Evolutionary conservation across 2,888 invertebrate genomes (phyloP).

Genomic region (Brachylomia viminalis): DNA sequence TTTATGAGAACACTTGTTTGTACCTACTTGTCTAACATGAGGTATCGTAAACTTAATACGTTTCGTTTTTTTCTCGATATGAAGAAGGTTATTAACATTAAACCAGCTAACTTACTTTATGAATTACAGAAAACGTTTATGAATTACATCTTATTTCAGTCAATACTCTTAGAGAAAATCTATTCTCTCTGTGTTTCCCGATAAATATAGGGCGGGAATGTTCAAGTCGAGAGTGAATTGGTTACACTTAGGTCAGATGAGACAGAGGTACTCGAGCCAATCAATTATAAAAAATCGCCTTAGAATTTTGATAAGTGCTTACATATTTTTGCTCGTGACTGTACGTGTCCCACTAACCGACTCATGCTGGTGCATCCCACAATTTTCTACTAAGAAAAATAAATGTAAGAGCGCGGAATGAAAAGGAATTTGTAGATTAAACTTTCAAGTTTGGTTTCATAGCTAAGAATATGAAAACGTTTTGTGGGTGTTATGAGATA

Average conservation of each 20-base stretch:
- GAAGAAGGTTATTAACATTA: too few species aligned
- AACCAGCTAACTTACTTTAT: too few species aligned
- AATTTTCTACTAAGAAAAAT: slow-evolving; percentile 53
- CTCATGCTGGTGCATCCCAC: slow-evolving; percentile 4
- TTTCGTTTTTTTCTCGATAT: too few species aligned
- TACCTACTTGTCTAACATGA: too few species aligned
- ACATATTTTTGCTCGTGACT: slow-evolving; percentile 12
- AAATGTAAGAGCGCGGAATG: slow-evolving; percentile 8
- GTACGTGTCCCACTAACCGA: slow-evolving; percentile 18
- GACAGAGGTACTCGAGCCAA: too few species aligned
- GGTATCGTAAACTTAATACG: too few species aligned
- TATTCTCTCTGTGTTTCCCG: neutral
- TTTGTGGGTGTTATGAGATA: slow-evolving; percentile 8
- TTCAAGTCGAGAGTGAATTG: neutral
- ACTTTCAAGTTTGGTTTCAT: slow-evolving; percentile 34
- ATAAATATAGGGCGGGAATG: too few species aligned
- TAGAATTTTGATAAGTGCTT: neutral
- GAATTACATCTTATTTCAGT: neutral
- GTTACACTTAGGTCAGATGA: neutral
- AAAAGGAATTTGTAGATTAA: slow-evolving; percentile 46
- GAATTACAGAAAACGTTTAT: too few species aligned
- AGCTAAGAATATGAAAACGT: slow-evolving; percentile 19
- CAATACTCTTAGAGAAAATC: neutral
- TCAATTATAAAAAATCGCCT: too few species aligned
- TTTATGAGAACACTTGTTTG: too few species aligned